phyloP scores from a whole-genome alignment of 2,888 invertebrate genomes.

The Alcis repandata region DNA sequence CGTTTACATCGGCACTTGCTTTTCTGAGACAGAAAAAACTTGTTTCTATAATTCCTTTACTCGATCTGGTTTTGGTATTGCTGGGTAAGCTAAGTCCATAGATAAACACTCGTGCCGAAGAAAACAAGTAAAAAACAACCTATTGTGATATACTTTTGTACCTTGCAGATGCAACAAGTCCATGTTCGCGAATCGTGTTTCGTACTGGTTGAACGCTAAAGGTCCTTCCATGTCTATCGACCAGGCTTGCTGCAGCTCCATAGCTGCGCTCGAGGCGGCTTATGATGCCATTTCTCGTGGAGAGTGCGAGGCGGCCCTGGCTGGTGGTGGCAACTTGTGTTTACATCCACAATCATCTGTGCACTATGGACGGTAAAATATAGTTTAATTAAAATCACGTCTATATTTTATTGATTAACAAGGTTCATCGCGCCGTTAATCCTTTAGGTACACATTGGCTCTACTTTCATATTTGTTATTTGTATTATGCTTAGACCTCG shows the following conservation, averaged over 20 bases:
- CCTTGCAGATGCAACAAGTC: slow-evolving; percentile 55
- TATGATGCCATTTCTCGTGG: slow-evolving; percentile 56
- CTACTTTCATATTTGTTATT: too few relatives aligned
- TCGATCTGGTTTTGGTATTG: slow-evolving; percentile 32
- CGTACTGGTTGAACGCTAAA: slow-evolving; percentile 63
- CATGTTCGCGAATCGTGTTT: slow-evolving; percentile 67
- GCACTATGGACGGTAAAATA: slow-evolving; percentile 43
- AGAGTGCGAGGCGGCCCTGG: slow-evolving; percentile 80
- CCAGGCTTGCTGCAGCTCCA: slow-evolving; percentile 56
- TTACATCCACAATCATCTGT: slow-evolving; percentile 69
- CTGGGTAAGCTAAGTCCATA: slow-evolving; percentile 5
- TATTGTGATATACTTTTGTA: too few relatives aligned
- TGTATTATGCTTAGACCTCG: too few relatives aligned
- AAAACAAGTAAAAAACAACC: too few relatives aligned
- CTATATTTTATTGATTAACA: too few relatives aligned
- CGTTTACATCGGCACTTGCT: slow-evolving; percentile 65
- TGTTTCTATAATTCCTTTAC: slow-evolving; percentile 53
- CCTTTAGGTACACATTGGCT: too few relatives aligned
- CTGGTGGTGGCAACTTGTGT: slow-evolving; percentile 76
- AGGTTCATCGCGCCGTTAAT: too few relatives aligned
- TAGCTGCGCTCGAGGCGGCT: slow-evolving; percentile 59
- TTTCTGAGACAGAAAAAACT: slow-evolving; percentile 85
- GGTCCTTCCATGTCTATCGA: slow-evolving; percentile 64
- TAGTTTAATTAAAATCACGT: too few relatives aligned
- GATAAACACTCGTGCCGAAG: too few relatives aligned